Evolutionary conservation across 2,113 vertebrate genomes (phyloP).

Genomic region (Gadus macrocephalus): DNA sequence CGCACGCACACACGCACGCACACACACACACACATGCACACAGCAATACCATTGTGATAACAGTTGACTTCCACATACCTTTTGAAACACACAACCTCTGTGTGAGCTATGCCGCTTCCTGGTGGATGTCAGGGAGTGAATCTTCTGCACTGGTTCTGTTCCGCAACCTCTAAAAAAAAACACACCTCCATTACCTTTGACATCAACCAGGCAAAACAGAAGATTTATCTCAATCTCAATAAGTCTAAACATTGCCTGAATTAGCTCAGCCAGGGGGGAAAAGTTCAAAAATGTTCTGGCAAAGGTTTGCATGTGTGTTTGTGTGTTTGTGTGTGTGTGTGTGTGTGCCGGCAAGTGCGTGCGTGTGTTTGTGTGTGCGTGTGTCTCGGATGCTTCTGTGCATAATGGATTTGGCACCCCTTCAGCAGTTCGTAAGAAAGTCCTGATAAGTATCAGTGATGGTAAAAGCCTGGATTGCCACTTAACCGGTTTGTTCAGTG

Average conservation of each 20-base stretch:
- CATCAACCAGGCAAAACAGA: constrained; percentile 32
- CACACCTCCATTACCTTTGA: constrained; percentile 15
- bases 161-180: constrained; percentile 31
- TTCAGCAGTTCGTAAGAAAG: too few species aligned
- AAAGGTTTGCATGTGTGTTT: neutral
- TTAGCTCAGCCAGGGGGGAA: constrained; percentile 38
- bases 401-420: too few species aligned
- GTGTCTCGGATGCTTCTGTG: neutral
- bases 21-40: constrained; percentile 1
- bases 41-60: neutral
- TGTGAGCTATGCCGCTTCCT: neutral
- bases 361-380: neutral
- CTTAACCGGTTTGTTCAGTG: too few species aligned
- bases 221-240: constrained; percentile 48
- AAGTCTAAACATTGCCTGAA: constrained; percentile 36
- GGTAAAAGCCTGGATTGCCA: too few species aligned
- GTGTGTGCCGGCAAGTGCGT: neutral
- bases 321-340: too few species aligned
- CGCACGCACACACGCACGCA: neutral
- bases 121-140: constrained; percentile 6
- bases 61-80: constrained; percentile 11
- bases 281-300: constrained; percentile 34
- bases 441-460: too few species aligned
- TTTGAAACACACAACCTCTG: constrained; percentile 32
- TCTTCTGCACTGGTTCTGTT: constrained; percentile 39